Percentiles rank a stretch among this genome's conserved stretches.
phyloP scores from a whole-genome alignment of 1,140 invertebrate species.

The Bombus fervidus region DNA sequence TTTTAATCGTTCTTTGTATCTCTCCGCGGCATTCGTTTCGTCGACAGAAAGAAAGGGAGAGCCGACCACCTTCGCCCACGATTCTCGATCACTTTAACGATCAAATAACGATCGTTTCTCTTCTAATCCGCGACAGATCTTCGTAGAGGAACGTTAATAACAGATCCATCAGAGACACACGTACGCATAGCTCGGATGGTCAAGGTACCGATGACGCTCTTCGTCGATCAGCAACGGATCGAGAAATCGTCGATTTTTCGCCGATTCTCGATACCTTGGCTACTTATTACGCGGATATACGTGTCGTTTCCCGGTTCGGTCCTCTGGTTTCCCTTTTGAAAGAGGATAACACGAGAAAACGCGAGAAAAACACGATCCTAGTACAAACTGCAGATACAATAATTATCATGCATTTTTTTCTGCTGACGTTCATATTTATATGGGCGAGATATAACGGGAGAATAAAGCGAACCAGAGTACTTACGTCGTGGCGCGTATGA shows the following conservation, averaged over 20 bases:
- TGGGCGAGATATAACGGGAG: not conserved
- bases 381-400: constrained; percentile 43
- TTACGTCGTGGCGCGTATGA: constrained; percentile 3
- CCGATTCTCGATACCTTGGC: not conserved
- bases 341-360: not conserved
- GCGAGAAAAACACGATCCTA: constrained; percentile 16
- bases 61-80: not conserved
- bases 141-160: not conserved
- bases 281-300: not conserved
- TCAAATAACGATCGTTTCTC: not conserved
- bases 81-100: not conserved
- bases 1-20: not conserved
- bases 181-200: not conserved
- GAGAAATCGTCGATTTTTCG: not conserved
- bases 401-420: constrained; percentile 9
- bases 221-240: no score
- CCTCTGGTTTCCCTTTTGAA: not conserved
- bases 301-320: not conserved
- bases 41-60: not conserved
- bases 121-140: not conserved
- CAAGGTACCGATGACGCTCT: not conserved
- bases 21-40: not conserved
- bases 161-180: not conserved
- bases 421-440: not conserved
- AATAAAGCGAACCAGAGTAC: constrained; percentile 5